These are phyloP conservation scores for Fabriciana adippe DNA, from an alignment of 2,888 invertebrate species.

Conservation along the genomic window DNA sequence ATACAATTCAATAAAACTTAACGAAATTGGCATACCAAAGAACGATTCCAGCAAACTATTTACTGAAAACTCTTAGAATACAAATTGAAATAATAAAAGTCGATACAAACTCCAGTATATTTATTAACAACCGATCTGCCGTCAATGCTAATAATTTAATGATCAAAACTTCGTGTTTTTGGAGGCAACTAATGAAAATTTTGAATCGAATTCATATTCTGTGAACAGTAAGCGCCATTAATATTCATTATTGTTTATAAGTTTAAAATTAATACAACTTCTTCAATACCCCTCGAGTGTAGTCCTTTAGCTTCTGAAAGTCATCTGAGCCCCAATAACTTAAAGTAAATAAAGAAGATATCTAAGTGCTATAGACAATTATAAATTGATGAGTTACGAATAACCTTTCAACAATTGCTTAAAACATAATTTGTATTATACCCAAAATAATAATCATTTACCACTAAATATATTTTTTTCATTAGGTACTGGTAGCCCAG, in stretches of 20 bases:
- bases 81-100: conserved; percentile 29
- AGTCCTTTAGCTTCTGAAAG: conserved; percentile 17
- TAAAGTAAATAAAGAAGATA: conserved; percentile 21
- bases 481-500: no score
- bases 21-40: no score
- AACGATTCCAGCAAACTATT: no score
- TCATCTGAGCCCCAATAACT: conserved; percentile 20
- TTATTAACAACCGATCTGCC: conserved; percentile 6
- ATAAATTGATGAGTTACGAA: not conserved
- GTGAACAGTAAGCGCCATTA: conserved; percentile 51
- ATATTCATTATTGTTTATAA: conserved; percentile 63
- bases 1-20: no score
- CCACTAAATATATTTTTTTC: no score
- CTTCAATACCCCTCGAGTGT: conserved; percentile 48
- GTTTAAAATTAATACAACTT: conserved; percentile 58
- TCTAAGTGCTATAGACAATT: conserved; percentile 3
- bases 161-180: conserved; percentile 32
- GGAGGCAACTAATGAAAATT: conserved; percentile 13
- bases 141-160: conserved; percentile 6
- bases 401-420: not conserved
- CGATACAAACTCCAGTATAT: conserved; percentile 29
- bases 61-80: not conserved
- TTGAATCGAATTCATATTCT: conserved; percentile 44
- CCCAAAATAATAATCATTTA: no score
- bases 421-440: not conserved